Base-by-base conservation (phyloP, 2,888 invertebrate genomes). In the Psococerastis gibbosa region DNA sequence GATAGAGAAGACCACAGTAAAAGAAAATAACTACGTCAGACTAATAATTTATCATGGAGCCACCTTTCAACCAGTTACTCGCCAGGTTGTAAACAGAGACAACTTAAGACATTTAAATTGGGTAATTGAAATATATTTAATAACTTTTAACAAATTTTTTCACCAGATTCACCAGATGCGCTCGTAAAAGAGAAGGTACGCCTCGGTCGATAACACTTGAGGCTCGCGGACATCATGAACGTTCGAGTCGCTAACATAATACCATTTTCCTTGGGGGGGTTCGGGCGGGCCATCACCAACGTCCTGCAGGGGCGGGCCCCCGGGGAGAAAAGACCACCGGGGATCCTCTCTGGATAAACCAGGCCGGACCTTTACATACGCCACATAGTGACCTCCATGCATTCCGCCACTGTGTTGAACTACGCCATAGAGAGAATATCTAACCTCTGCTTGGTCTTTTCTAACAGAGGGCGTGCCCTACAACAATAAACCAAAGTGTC, bases 131-230 rank as follows among this genome's bases (percentile, higher is more conserved):
- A n/a, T n/a, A n/a, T n/a, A n/a, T n/a, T n/a, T n/a, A n/a, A n/a
- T n/a, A n/a, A n/a, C n/a, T n/a, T n/a, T n/a, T n/a, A n/a, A n/a
- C n/a, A n/a, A n/a, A n/a, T n/a, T n/a, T n/a, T n/a, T n/a, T n/a
- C n/a, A n/a, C n/a, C n/a, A n/a, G n/a, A 5, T 18, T 65, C 77
- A 87, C 61, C 79, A 67, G 60, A 94, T 80, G 61, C 94, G 73
- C 63, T 95, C 94, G 62, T 97, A 97, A 65, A 97, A 98, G 32
- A 97, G 70, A 43, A 97, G 69, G 64, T 97, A 97, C 13, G 97
- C 95, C 63, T 95, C 88, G 47, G 81, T 79, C 52, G 71, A 68
- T 35, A 91, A 67, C 46, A 94, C 94, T 50, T 73, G 70, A 2
- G 76, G 73, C 60, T 89, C 84, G 45, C 71, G 68, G 18, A 84